phyloP scores from a whole-genome alignment of 2,888 invertebrate species.

The Acronicta alni region DNA sequence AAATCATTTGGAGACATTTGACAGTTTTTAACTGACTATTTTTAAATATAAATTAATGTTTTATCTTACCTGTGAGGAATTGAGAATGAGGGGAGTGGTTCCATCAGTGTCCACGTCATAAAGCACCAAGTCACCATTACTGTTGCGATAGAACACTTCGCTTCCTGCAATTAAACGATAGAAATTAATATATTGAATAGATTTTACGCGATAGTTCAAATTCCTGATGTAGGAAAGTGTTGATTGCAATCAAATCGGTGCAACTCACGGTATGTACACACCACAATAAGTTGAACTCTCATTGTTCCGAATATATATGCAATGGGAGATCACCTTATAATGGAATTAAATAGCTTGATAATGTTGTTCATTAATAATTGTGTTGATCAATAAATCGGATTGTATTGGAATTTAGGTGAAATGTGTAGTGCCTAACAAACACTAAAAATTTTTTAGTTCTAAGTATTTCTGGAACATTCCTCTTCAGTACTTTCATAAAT shows the following conservation, averaged over 20 bases:
- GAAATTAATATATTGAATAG: neutral
- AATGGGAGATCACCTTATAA: no score
- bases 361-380: no score
- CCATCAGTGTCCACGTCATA: constrained; percentile 84
- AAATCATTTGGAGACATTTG: no score
- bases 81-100: constrained; percentile 80
- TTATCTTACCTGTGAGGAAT: constrained; percentile 81
- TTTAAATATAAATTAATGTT: neutral
- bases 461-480: neutral
- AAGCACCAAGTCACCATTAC: constrained; percentile 87
- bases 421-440: no score
- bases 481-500: neutral
- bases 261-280: constrained; percentile 9
- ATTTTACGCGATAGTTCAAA: constrained; percentile 1
- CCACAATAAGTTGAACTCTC: no score
- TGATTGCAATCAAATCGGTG: constrained; percentile 19
- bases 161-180: constrained; percentile 85
- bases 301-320: no score
- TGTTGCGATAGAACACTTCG: constrained; percentile 90
- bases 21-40: no score
- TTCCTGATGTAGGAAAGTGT: constrained; percentile 10
- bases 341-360: no score
- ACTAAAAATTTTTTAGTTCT: no score
- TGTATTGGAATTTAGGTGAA: neutral
- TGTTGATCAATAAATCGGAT: constrained; percentile 28